These are phyloP conservation scores for Turdus rufiventris DNA, from an alignment of 2,113 vertebrate genomes.

Conservation along the genomic window DNA sequence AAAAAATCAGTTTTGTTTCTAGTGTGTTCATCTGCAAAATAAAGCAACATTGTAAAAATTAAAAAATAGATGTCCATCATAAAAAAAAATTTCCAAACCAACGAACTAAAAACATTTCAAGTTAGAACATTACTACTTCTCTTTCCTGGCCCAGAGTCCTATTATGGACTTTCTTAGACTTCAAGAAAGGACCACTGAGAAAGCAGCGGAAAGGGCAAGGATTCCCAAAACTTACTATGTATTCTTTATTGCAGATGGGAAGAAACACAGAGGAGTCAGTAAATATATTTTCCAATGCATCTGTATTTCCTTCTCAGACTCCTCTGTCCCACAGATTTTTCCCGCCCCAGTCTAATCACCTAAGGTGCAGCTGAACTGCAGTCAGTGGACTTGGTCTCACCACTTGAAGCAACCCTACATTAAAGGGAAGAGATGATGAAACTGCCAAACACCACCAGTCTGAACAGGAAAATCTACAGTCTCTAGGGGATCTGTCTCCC, in stretches of 20 bases:
- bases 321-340: neutral
- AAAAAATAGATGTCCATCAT: neutral
- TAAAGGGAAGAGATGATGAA: neutral
- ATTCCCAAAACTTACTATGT: neutral
- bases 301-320: fast-evolving
- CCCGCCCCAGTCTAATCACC: neutral
- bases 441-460: neutral
- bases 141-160: neutral
- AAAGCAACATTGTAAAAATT: neutral
- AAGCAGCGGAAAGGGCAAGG: neutral
- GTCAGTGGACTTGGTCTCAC: neutral
- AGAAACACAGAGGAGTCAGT: neutral
- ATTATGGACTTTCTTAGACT: neutral
- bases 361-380: neutral
- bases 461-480: neutral
- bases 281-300: neutral
- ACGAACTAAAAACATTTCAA: neutral
- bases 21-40: neutral
- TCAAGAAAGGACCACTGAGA: neutral
- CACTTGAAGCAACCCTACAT: neutral
- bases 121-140: neutral
- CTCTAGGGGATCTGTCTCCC: neutral
- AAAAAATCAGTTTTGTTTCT: neutral
- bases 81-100: neutral
- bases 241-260: neutral